A percentile compares a stretch with the other conserved stretches of the same genome.
These are phyloP conservation scores for Gymnorhina tibicen DNA, from an alignment of 2,113 vertebrate genomes.

Conservation along the genomic window DNA sequence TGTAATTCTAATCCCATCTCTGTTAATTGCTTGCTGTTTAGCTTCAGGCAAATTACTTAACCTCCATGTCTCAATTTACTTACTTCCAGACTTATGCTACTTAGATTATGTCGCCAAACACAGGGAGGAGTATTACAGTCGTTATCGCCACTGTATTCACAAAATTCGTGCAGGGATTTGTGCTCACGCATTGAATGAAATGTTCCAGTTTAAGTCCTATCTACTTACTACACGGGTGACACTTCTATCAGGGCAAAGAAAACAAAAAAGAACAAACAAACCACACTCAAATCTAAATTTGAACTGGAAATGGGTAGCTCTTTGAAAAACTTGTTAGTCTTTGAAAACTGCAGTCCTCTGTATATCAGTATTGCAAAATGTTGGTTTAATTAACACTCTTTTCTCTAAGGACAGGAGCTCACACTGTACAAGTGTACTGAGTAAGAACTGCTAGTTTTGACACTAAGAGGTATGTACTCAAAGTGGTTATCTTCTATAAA, in stretches of 20 bases:
- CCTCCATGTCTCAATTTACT: not conserved
- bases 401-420: conserved; percentile 26
- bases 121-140: not conserved
- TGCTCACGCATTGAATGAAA: not conserved
- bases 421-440: not conserved
- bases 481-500: not conserved
- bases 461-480: not conserved
- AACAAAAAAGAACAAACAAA: not conserved
- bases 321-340: not conserved
- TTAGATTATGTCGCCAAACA: not conserved
- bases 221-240: not conserved
- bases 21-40: not conserved
- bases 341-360: not conserved
- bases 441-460: not conserved
- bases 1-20: conserved; percentile 9
- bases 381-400: conserved; percentile 6
- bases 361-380: not conserved
- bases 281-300: not conserved
- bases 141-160: not conserved
- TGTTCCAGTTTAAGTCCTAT: not conserved
- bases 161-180: not conserved
- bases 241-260: not conserved
- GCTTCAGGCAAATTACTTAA: conserved; percentile 35
- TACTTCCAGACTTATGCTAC: not conserved
- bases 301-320: not conserved